Percentiles rank a stretch among this genome's conserved stretches.
phyloP scores from a whole-genome alignment of 2,797 vertebrate genomes.

The Molothrus aeneus region DNA sequence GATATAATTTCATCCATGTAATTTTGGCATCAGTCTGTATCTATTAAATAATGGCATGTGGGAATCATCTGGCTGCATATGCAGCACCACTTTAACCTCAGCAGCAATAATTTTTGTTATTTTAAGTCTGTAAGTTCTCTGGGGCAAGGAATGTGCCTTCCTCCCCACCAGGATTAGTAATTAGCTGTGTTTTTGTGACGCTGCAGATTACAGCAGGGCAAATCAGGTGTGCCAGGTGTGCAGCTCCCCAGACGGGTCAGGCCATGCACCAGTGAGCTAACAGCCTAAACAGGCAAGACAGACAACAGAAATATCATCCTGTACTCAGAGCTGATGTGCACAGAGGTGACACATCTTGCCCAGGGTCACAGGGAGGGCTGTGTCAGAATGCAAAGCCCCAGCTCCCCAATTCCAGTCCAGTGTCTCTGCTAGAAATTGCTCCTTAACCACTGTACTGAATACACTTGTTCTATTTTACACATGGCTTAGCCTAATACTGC shows the following conservation, averaged over 20 bases:
- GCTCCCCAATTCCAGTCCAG: not conserved
- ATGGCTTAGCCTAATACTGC: not conserved
- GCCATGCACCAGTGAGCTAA: not conserved
- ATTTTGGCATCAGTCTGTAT: not conserved
- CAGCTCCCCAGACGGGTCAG: not conserved
- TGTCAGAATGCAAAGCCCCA: constrained; percentile 9
- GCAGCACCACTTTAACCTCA: not conserved
- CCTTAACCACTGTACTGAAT: not conserved
- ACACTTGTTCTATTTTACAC: not conserved
- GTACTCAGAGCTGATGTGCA: not conserved
- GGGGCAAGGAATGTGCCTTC: not conserved
- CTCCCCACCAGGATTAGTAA: not conserved
- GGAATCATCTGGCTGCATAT: not conserved
- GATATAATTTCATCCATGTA: not conserved
- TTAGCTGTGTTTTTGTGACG: not conserved
- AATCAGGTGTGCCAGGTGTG: constrained; percentile 17
- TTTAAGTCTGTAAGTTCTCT: not conserved
- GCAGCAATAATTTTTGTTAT: not conserved
- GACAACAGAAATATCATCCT: constrained; percentile 53
- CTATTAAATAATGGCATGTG: not conserved
- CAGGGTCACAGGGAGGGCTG: constrained; percentile 42
- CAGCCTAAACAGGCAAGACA: constrained; percentile 37
- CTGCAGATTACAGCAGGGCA: not conserved
- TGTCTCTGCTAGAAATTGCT: not conserved
- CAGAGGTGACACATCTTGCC: constrained; percentile 35